Base-by-base conservation (phyloP, 2,888 invertebrate genomes). In the Andrena flavipes region DNA sequence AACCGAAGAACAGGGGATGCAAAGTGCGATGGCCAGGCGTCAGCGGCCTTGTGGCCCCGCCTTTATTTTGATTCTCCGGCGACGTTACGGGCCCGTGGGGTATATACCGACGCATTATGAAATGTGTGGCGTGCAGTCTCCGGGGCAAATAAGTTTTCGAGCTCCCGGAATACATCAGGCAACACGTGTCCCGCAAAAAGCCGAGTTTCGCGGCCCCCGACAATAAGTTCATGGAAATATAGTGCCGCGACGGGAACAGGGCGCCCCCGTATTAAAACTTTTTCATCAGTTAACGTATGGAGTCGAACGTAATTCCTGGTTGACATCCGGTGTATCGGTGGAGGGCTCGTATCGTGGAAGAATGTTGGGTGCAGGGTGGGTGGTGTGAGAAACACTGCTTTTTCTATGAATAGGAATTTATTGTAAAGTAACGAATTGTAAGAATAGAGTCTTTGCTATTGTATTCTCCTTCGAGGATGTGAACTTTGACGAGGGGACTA, bases 161-260 rank as follows among this genome's bases (percentile, higher is more conserved):
- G 87, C 83, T 78, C 80, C 69, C 82, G 80, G 88, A 91, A 90
- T 91, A 91, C 88, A 89, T 89, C 88, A 90, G 89, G 92, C 92
- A 92, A 92, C 92, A 92, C 91, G 92, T 92, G 91, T 92, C 92
- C 86, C 79, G 91, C 88, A 91, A 92, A 92, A 91, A 92, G 90
- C 91, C 82, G 88, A 90, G 87, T 91, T 91, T 87, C 85, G 81
- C 87, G 82, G 54, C 74, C 69, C 72, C 69, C 74, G 75, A 91
- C 90, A 91, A 91, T 92, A 92, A 92, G 90, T 91, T 92, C 84
- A 91, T 91, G 91, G 90, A 91, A 91, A 92, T 90, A 89, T 90
- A 92, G 89, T 84, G 86, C 68, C 84, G 90, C 89, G 76, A 71
- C 73, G 91, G 90, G 91, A 89, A 69, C 70, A 83, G 81, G 62